Conservation (phyloP, 2,888 invertebrate genomes). For the Tetramorium bicarinatum region DNA sequence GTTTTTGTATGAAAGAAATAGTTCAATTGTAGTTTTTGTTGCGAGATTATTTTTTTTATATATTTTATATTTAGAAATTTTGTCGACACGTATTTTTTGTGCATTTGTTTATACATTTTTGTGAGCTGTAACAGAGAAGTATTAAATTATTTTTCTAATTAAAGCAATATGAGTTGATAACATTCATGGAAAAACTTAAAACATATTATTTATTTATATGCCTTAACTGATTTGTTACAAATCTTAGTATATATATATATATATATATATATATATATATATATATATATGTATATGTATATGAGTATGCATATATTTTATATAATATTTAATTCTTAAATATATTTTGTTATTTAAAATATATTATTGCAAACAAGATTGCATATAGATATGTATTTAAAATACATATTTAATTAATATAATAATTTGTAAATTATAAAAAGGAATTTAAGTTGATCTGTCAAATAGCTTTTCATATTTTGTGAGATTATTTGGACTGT, state of each 20-base stretch:
- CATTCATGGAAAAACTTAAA: neutral
- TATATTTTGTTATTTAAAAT: neutral
- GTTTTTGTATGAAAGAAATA: neutral
- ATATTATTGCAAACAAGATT: neutral
- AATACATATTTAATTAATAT: neutral
- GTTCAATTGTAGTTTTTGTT: neutral
- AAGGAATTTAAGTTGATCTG: neutral
- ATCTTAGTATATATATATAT: neutral
- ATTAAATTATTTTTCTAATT: neutral
- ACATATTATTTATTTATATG: neutral
- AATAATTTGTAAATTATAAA: neutral
- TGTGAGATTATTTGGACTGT: neutral
- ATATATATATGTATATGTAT: neutral
- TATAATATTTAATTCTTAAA: neutral
- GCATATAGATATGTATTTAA: neutral
- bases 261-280: too few relatives aligned
- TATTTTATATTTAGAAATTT: constrained; percentile 9
- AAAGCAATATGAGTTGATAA: neutral
- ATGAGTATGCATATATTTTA: neutral
- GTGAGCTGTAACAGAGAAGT: neutral
- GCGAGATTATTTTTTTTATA: neutral
- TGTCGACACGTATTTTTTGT: neutral
- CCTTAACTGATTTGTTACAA: neutral
- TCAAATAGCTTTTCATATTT: neutral
- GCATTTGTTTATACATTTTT: neutral